phyloP scores from a whole-genome alignment of 2,888 invertebrate species.

The Cheilosia soror region DNA sequence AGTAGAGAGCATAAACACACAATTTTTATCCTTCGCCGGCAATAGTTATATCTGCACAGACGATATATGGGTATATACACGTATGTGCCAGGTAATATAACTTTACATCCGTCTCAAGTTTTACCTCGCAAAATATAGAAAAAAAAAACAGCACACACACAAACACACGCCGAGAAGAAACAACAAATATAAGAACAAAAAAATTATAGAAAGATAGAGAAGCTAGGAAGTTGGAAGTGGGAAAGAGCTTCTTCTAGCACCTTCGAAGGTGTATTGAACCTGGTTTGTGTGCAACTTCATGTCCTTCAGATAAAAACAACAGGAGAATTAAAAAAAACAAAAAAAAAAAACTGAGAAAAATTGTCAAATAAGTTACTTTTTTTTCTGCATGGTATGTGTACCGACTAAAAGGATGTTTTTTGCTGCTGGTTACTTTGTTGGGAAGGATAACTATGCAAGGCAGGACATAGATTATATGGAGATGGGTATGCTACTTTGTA shows the following conservation, averaged over 20 bases:
- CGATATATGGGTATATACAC: conserved; percentile 40
- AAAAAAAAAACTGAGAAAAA: conserved; percentile 20
- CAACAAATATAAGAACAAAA: conserved; percentile 10
- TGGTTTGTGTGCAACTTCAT: conserved; percentile 56
- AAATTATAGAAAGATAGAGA: conserved; percentile 59
- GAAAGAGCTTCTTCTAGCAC: conserved; percentile 67
- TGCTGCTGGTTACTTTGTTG: conserved; percentile 49
- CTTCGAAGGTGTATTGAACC: conserved; percentile 74
- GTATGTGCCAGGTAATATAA: conserved; percentile 53
- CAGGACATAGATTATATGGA: neutral
- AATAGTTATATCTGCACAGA: conserved; percentile 52
- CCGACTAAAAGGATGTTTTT: conserved; percentile 56
- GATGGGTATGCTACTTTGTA: conserved; percentile 51
- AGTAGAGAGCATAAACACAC: conserved; percentile 36
- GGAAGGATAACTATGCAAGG: conserved; percentile 48
- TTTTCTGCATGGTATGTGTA: conserved; percentile 23
- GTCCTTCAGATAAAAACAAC: conserved; percentile 65
- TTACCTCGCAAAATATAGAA: conserved; percentile 28
- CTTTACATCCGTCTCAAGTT: conserved; percentile 74
- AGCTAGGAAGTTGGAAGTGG: conserved; percentile 19
- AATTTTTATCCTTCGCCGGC: conserved; percentile 34
- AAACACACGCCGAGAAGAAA: conserved; percentile 12
- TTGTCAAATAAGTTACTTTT: conserved; percentile 70
- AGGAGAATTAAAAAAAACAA: conserved; percentile 25
- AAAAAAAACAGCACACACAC: conserved; percentile 30